phyloP scores from a whole-genome alignment of 2,113 vertebrate species.

The Austrofundulus limnaeus region DNA sequence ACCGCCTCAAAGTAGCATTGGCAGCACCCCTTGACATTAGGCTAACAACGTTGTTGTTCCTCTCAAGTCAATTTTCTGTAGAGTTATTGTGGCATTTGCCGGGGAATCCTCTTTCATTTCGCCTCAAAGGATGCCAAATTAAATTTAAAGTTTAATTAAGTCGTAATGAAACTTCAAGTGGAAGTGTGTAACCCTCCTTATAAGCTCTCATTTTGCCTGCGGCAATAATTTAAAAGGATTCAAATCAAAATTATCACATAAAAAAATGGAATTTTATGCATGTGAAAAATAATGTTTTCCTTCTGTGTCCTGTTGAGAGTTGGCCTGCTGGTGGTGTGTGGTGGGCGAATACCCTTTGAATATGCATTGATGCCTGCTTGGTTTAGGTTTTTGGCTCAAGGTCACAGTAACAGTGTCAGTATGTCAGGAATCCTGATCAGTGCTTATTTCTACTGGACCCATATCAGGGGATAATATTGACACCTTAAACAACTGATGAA shows the following conservation, averaged over 20 bases:
- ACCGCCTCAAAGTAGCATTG: slow-evolving; percentile 35
- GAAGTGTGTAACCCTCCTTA: slow-evolving; percentile 41
- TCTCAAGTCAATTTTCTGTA: slow-evolving; percentile 45
- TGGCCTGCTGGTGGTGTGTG: slow-evolving; percentile 3
- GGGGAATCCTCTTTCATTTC: slow-evolving; percentile 44
- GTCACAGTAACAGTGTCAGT: slow-evolving; percentile 55
- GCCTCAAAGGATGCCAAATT: slow-evolving; percentile 63
- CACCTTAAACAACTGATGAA: slow-evolving; percentile 74
- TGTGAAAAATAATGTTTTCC: not conserved
- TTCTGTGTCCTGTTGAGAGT: slow-evolving; percentile 20
- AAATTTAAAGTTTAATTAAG: slow-evolving; percentile 70
- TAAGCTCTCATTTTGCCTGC: slow-evolving; percentile 42
- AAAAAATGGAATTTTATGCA: slow-evolving; percentile 6
- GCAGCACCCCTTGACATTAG: slow-evolving; percentile 62
- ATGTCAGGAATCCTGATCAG: slow-evolving; percentile 56
- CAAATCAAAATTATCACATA: slow-evolving; percentile 16
- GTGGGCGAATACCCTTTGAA: slow-evolving; percentile 46
- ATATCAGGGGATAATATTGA: slow-evolving; percentile 69
- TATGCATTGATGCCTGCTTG: slow-evolving; percentile 50
- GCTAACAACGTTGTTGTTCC: slow-evolving; percentile 66
- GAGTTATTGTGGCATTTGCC: slow-evolving; percentile 27
- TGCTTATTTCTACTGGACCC: slow-evolving; percentile 37
- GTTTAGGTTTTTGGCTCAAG: slow-evolving; percentile 65
- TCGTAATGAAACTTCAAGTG: slow-evolving; percentile 59
- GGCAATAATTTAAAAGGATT: slow-evolving; percentile 37